Conservation (phyloP, 2,797 vertebrate genomes). For the Chaetodon trifasciatus region DNA sequence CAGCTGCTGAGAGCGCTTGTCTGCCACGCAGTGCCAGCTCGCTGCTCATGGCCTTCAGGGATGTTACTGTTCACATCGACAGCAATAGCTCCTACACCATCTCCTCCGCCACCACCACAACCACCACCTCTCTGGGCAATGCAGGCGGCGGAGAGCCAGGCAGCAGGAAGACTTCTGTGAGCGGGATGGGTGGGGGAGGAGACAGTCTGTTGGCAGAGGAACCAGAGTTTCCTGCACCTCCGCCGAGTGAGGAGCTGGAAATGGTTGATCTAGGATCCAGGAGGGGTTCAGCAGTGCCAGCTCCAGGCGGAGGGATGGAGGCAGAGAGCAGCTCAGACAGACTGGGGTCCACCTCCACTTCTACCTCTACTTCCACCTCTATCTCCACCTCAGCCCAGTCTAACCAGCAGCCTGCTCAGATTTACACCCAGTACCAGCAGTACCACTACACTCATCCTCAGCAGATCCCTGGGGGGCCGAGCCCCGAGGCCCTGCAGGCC, state of each 20-base stretch:
- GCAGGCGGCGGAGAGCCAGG: slow-evolving; percentile 64
- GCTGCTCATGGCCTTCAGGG: slow-evolving; percentile 98
- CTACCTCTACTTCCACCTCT: slow-evolving; percentile 92
- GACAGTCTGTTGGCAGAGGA: slow-evolving; percentile 67
- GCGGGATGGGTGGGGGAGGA: slow-evolving; percentile 60
- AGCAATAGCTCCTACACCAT: slow-evolving; percentile 96
- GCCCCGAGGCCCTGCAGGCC: slow-evolving; percentile 93
- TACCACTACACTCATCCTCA: slow-evolving; percentile 87
- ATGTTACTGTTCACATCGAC: slow-evolving; percentile 98
- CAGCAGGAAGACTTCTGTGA: slow-evolving; percentile 79
- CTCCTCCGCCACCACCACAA: slow-evolving; percentile 91
- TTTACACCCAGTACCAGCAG: slow-evolving; percentile 85
- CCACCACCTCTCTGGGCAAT: slow-evolving; percentile 93
- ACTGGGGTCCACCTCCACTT: slow-evolving; percentile 92
- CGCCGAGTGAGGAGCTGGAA: slow-evolving; percentile 84
- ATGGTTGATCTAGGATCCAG: slow-evolving; percentile 70
- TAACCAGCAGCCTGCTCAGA: slow-evolving; percentile 81
- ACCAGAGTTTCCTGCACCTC: slow-evolving; percentile 83
- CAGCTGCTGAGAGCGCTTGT: slow-evolving; percentile 84
- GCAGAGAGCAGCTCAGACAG: slow-evolving; percentile 87
- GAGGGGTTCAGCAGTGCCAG: slow-evolving; percentile 78
- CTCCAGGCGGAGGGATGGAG: slow-evolving; percentile 56
- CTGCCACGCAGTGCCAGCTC: slow-evolving; percentile 94
- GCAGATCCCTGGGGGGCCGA: slow-evolving; percentile 84
- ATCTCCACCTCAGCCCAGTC: slow-evolving; percentile 90